phyloP scores from a whole-genome alignment of 2,797 vertebrate genomes.

The Acipenser transmontanus region DNA sequence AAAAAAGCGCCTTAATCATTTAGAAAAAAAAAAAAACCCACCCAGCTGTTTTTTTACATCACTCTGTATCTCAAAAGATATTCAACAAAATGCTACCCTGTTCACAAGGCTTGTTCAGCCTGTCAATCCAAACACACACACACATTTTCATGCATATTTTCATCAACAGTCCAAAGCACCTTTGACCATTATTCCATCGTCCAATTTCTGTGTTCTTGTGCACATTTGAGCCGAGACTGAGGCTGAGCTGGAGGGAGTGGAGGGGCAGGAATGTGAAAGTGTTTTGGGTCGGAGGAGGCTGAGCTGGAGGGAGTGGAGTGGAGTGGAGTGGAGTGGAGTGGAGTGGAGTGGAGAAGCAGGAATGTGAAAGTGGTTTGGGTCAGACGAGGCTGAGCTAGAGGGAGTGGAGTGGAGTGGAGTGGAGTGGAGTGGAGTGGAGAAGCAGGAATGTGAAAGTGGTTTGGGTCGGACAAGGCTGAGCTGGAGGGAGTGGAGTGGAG shows the following conservation, averaged over 20 bases:
- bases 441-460: not conserved
- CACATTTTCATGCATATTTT: too few relatives aligned
- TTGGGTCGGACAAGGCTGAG: not conserved
- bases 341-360: constrained; percentile 4
- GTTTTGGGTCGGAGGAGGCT: not conserved
- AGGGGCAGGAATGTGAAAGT: not conserved
- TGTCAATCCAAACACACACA: too few relatives aligned
- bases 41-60: too few relatives aligned
- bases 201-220: too few relatives aligned
- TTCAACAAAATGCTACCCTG: too few relatives aligned
- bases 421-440: constrained; percentile 2
- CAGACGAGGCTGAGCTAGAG: not conserved
- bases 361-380: not conserved
- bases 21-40: too few relatives aligned
- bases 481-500: constrained; percentile 4
- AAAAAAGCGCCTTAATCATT: too few relatives aligned
- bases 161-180: too few relatives aligned
- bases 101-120: too few relatives aligned
- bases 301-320: not conserved
- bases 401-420: constrained; percentile 2
- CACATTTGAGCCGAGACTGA: too few relatives aligned
- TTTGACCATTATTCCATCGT: too few relatives aligned
- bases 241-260: not conserved
- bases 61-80: too few relatives aligned
- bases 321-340: constrained; percentile 1